Conservation (phyloP, 2,888 invertebrate genomes). For the Phlogophora meticulosa region DNA sequence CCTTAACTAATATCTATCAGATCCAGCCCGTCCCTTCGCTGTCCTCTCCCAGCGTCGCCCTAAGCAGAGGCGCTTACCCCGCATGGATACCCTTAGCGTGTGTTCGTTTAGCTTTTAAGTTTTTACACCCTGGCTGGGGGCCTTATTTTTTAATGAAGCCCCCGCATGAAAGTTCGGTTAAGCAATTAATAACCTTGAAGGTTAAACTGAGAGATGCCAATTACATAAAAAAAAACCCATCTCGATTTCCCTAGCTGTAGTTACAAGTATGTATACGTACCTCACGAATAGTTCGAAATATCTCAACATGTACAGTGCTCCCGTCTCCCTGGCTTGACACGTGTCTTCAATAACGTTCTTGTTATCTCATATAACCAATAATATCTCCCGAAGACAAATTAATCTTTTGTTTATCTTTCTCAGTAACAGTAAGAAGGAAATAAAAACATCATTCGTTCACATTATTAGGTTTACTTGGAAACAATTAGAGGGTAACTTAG, state of each 20-base stretch:
- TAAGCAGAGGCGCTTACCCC: too few species aligned
- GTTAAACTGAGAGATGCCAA: too few species aligned
- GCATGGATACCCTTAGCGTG: too few species aligned
- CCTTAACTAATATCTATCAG: too few species aligned
- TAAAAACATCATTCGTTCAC: neutral
- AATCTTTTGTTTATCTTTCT: neutral
- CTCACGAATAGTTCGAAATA: neutral
- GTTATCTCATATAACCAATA: neutral
- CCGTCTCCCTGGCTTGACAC: slow-evolving; percentile 5
- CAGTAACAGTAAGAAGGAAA: neutral
- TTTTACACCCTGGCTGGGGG: too few species aligned
- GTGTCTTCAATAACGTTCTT: slow-evolving; percentile 10
- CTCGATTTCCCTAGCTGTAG: neutral
- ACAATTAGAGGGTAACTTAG: slow-evolving; percentile 11
- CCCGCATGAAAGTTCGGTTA: too few species aligned
- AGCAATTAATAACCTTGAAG: too few species aligned
- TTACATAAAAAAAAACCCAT: too few species aligned
- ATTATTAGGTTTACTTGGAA: slow-evolving; percentile 13
- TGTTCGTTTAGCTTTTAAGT: too few species aligned
- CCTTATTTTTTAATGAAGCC: too few species aligned
- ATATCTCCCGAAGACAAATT: slow-evolving; percentile 6
- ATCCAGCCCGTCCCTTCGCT: too few species aligned
- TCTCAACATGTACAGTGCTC: neutral
- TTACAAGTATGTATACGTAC: neutral
- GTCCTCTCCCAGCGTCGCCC: too few species aligned